A percentile compares a stretch with the other conserved stretches of the same genome.
These are phyloP conservation scores for Cataglyphis hispanica DNA, from an alignment of 1,140 invertebrate species.

Conservation along the genomic window DNA sequence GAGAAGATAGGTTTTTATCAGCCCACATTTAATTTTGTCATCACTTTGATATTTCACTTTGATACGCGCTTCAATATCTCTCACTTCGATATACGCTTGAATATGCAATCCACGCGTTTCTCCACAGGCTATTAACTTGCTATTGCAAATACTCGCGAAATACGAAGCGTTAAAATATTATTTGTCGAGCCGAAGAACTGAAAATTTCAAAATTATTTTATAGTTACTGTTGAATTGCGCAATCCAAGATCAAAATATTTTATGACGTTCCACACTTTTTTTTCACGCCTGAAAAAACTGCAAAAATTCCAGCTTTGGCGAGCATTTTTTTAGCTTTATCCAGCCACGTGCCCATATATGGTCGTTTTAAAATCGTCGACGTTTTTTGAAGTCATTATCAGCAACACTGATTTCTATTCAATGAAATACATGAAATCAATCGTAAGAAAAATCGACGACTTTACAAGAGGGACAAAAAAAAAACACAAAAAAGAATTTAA, in stretches of 20 bases:
- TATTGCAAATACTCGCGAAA: conserved; percentile 6
- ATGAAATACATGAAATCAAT: conserved; percentile 17
- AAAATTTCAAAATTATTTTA: conserved; percentile 38
- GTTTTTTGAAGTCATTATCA: conserved; percentile 32
- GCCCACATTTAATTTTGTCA: neutral
- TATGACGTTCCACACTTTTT: conserved; percentile 30
- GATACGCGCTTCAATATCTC: conserved; percentile 1
- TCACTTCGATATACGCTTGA: neutral
- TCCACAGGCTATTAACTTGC: conserved; percentile 27
- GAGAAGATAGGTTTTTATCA: neutral
- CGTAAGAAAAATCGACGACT: conserved; percentile 40
- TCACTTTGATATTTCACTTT: neutral
- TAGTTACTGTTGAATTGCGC: conserved; percentile 34
- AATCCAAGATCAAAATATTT: conserved; percentile 52
- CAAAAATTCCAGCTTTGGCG: conserved; percentile 39
- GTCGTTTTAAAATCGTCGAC: neutral
- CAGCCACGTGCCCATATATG: neutral
- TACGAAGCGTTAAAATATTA: conserved; percentile 33
- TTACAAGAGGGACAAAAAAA: neutral
- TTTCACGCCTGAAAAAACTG: conserved; percentile 45
- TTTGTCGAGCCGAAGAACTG: conserved; percentile 22
- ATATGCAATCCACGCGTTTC: conserved; percentile 11
- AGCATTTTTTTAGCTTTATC: conserved; percentile 52
- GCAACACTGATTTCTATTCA: conserved; percentile 43
- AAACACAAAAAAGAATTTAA: neutral